Conservation (phyloP, 2,797 vertebrate genomes). For the Taenioides sp. region DNA sequence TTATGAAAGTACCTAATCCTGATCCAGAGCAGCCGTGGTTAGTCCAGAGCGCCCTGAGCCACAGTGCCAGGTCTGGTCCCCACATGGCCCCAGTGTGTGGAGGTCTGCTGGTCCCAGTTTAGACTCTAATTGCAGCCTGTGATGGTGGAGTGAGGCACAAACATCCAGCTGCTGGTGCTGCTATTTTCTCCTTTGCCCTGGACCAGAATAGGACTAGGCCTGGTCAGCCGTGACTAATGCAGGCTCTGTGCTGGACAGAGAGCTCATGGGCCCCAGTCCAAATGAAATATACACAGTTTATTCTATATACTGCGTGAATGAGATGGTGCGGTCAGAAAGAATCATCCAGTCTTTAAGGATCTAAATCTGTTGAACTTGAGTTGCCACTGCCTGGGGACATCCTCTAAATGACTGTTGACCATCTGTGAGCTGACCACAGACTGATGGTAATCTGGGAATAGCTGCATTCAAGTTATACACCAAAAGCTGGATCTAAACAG, state of each 20-base stretch:
- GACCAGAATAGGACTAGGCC: constrained; percentile 3
- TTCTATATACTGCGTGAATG: background rate
- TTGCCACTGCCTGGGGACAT: background rate
- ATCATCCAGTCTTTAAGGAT: background rate
- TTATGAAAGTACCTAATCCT: background rate
- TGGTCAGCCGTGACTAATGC: background rate
- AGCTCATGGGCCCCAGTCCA: background rate
- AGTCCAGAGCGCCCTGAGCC: background rate
- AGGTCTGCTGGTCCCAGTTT: constrained; percentile 1
- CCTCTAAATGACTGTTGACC: background rate
- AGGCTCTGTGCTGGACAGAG: background rate
- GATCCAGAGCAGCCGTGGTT: background rate
- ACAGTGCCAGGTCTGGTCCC: background rate
- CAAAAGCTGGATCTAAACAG: background rate
- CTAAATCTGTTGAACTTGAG: background rate
- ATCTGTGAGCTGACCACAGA: background rate
- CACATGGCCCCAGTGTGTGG: background rate
- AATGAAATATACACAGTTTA: background rate
- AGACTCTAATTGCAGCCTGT: constrained; percentile 10
- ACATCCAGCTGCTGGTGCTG: constrained; percentile 7
- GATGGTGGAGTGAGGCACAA: background rate
- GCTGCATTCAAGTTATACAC: background rate
- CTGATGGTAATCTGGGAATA: background rate
- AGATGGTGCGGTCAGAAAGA: background rate
- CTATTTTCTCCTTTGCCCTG: background rate